phyloP scores from a whole-genome alignment of 2,797 vertebrate species.

The Onychomys leucogaster region DNA sequence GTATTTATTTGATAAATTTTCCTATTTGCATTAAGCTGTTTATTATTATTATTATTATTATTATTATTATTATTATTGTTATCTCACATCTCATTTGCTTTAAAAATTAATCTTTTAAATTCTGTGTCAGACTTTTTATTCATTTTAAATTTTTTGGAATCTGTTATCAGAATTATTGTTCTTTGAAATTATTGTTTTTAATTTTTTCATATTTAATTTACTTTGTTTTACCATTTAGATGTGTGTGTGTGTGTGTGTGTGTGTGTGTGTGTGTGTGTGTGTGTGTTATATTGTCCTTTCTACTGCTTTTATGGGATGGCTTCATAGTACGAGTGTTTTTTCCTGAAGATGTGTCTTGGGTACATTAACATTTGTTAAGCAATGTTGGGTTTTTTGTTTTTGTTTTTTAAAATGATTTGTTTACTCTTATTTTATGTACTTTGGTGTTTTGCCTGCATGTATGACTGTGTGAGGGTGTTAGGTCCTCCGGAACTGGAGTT shows the following conservation, averaged over 20 bases:
- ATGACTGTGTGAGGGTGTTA: not conserved
- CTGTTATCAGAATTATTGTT: not conserved
- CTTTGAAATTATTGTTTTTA: not conserved
- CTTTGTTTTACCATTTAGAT: not conserved
- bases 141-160: not conserved
- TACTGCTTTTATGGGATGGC: not conserved
- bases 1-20: not conserved
- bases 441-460: not conserved
- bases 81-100: not conserved
- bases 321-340: not conserved
- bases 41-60: too few relatives aligned
- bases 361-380: not conserved
- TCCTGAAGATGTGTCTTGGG: not conserved
- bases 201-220: not conserved
- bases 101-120: not conserved
- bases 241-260: too few relatives aligned
- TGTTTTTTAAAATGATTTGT: not conserved
- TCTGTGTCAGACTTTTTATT: not conserved
- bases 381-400: not conserved
- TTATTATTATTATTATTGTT: not conserved
- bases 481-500: not conserved
- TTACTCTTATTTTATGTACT: not conserved
- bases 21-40: not conserved
- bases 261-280: too few relatives aligned
- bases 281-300: not conserved